A percentile compares a stretch with the other conserved stretches of the same genome.
Evolutionary conservation across 2,797 vertebrate species (phyloP).

Genomic region (Hydrocynus forskahlii): DNA sequence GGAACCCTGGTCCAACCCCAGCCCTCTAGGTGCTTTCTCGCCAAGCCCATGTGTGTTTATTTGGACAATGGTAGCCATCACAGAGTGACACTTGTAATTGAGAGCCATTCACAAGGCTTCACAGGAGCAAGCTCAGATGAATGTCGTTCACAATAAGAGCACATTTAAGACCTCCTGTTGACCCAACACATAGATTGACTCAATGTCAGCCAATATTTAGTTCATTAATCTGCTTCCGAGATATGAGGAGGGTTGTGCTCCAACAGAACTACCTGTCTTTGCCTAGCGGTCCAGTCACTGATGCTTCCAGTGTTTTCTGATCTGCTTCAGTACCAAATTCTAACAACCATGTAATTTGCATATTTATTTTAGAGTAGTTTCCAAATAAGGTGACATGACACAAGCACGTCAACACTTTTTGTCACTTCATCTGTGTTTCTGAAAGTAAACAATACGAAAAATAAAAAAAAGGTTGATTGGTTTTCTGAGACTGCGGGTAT

Average conservation of each 20-base stretch:
- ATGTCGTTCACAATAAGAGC: slow-evolving; percentile 35
- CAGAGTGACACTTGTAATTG: slow-evolving; percentile 67
- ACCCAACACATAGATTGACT: slow-evolving; percentile 22
- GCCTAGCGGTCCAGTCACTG: background rate
- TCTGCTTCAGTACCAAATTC: background rate
- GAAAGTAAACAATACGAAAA: too few species aligned
- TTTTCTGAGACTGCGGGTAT: too few species aligned
- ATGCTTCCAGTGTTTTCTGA: too few species aligned
- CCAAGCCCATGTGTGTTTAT: slow-evolving; percentile 45
- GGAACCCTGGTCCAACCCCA: slow-evolving; percentile 45
- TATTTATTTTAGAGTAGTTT: background rate
- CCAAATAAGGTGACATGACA: background rate
- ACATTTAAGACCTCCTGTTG: slow-evolving; percentile 16
- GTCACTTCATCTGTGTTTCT: too few species aligned
- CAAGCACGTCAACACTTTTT: too few species aligned
- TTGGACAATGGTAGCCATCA: slow-evolving; percentile 64
- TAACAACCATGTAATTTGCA: background rate
- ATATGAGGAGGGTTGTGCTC: background rate
- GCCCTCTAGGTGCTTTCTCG: slow-evolving; percentile 59
- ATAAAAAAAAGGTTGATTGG: too few species aligned
- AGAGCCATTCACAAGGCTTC: slow-evolving; percentile 55
- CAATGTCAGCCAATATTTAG: background rate
- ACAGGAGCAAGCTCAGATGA: slow-evolving; percentile 43
- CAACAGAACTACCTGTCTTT: background rate
- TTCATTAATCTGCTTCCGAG: slow-evolving; percentile 6